A percentile compares a stretch with the other conserved stretches of the same genome.
phyloP scores from a whole-genome alignment of 37 sponge, comb jelly and placozoan genomes.

The Halichondria panicea region DNA sequence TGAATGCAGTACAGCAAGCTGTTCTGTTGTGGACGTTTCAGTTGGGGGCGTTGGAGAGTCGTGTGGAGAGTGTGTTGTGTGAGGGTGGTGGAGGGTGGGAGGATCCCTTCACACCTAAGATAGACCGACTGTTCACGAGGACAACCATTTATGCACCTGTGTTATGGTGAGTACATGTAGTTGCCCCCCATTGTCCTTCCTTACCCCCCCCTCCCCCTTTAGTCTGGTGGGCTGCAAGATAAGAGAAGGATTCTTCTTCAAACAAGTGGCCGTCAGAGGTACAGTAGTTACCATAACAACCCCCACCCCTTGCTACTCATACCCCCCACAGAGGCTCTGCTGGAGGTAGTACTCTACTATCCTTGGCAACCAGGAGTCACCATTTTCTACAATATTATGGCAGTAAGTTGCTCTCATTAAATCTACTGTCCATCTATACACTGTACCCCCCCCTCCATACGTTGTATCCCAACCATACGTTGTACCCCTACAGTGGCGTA shows the following conservation, averaged over 20 bases:
- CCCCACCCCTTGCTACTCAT: background rate
- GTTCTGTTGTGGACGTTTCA: constrained; percentile 64
- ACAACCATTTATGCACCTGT: constrained; percentile 38
- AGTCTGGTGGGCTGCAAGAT: constrained; percentile 76
- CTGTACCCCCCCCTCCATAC: too few species aligned
- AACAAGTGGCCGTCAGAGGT: constrained; percentile 40
- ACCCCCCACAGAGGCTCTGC: constrained; percentile 5
- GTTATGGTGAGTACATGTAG: constrained; percentile 17
- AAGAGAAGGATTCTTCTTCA: constrained; percentile 66
- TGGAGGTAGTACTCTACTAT: constrained; percentile 54
- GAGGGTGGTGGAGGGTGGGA: constrained; percentile 13
- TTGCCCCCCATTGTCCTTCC: background rate
- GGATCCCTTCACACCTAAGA: constrained; percentile 30
- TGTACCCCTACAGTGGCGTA: too few species aligned
- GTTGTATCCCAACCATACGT: too few species aligned
- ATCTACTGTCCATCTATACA: too few species aligned
- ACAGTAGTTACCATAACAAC: background rate
- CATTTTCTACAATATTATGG: constrained; percentile 57
- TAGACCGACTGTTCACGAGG: constrained; percentile 3
- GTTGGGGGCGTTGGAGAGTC: constrained; percentile 9
- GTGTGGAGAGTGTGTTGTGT: constrained; percentile 15
- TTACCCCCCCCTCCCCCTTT: background rate
- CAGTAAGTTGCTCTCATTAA: constrained; percentile 44
- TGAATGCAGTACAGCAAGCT: constrained; percentile 39
- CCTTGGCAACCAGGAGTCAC: constrained; percentile 67